phyloP scores from a whole-genome alignment of 2,888 invertebrate species.

The Pachycephus smyrnensis region DNA sequence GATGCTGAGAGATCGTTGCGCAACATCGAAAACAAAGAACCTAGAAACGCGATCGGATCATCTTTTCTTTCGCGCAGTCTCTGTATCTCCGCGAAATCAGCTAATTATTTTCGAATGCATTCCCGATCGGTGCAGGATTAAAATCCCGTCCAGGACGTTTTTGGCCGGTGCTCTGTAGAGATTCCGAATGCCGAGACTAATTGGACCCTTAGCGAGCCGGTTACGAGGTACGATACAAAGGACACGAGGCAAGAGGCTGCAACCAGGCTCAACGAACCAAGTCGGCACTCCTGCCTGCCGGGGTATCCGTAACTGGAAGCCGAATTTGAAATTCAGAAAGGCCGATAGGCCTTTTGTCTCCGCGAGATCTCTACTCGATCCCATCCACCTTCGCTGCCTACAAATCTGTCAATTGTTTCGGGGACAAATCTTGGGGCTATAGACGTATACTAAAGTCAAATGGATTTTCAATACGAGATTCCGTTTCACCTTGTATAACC shows the following conservation, averaged over 20 bases:
- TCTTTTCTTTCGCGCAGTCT: conserved; percentile 36
- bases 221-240: conserved; percentile 43
- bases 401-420: conserved; percentile 66
- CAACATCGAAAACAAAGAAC: not conserved
- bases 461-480: not conserved
- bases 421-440: conserved; percentile 58
- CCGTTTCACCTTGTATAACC: not conserved
- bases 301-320: conserved; percentile 10
- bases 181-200: conserved; percentile 65
- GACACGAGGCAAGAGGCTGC: conserved; percentile 16
- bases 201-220: conserved; percentile 61
- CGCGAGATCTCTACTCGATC: conserved; percentile 13
- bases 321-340: conserved; percentile 66
- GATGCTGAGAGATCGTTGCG: not conserved
- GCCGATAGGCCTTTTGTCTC: conserved; percentile 39
- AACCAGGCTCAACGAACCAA: not conserved
- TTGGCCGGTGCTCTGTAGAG: conserved; percentile 53
- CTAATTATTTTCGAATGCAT: conserved; percentile 67
- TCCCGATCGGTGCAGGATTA: conserved; percentile 61
- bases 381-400: conserved; percentile 33
- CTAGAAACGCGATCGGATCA: conserved; percentile 3
- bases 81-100: conserved; percentile 61
- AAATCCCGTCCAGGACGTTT: conserved; percentile 57
- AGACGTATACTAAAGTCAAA: not conserved
- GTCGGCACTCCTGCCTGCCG: not conserved